A percentile compares a stretch with the other conserved stretches of the same genome.
Evolutionary conservation across 92 coral and sea anemone genomes (phyloP).

Genomic region (Epizoanthus scotinus): DNA sequence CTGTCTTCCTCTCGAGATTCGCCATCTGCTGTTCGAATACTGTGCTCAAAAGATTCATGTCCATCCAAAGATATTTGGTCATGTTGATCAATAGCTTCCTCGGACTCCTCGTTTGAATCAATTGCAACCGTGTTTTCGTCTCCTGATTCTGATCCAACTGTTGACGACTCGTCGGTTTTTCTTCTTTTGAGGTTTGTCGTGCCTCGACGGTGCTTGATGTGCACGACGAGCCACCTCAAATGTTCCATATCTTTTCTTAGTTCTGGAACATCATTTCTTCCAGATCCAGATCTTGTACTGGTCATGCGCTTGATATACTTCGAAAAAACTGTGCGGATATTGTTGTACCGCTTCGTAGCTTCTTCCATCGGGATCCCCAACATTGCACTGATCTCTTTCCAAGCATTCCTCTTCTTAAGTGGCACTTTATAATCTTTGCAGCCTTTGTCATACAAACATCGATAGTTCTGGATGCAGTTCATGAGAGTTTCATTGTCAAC

Average conservation of each 20-base stretch:
- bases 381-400: conserved; percentile 14
- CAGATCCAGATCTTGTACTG: background rate
- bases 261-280: conserved; percentile 25
- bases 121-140: conserved; percentile 7
- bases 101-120: conserved; percentile 4
- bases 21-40: background rate
- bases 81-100: conserved; percentile 2
- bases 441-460: background rate
- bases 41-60: background rate
- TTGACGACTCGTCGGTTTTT: background rate
- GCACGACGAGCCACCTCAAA: conserved; percentile 31
- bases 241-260: conserved; percentile 24
- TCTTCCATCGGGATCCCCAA: conserved; percentile 6
- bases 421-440: conserved; percentile 13
- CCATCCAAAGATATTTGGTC: conserved; percentile 1
- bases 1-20: conserved; percentile 4
- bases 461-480: background rate
- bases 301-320: background rate
- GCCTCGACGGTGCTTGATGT: conserved; percentile 32
- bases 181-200: conserved; percentile 12
- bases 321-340: conserved; percentile 4
- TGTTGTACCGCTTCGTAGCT: conserved; percentile 14
- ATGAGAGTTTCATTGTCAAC: conserved; percentile 25
- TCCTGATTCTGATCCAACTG: too few species aligned
- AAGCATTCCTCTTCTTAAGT: conserved; percentile 25